Conservation (phyloP, 2,113 vertebrate genomes). For the human (Homo sapiens) region DNA sequence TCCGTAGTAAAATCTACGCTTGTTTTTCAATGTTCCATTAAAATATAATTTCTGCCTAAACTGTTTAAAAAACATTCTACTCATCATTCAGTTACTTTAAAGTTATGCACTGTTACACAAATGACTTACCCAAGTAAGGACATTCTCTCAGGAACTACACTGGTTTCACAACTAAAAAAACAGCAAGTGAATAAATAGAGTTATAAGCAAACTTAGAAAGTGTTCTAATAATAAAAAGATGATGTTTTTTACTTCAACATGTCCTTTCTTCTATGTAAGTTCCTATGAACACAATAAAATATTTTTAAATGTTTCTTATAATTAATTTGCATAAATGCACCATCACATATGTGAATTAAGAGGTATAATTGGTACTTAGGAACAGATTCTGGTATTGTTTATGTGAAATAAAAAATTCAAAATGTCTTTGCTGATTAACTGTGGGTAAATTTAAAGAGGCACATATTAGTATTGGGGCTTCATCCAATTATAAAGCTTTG, state of each 20-base stretch:
- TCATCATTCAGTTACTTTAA: background rate
- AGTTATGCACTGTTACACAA: background rate
- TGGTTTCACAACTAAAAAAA: background rate
- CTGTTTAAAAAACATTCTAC: conserved; percentile 26
- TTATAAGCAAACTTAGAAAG: background rate
- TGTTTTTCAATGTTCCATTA: conserved; percentile 37
- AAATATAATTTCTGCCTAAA: conserved; percentile 42
- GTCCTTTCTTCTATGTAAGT: background rate
- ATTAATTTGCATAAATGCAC: background rate
- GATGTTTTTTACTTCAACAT: background rate
- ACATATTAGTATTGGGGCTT: background rate
- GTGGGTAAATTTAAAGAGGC: background rate
- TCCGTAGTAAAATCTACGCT: background rate
- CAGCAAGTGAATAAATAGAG: background rate
- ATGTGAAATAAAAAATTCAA: background rate
- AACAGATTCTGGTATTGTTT: background rate
- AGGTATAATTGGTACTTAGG: background rate
- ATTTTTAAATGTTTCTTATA: background rate
- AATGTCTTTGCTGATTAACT: background rate
- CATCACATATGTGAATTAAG: background rate
- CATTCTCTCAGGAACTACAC: background rate
- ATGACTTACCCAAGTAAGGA: background rate
- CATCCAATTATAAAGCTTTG: background rate
- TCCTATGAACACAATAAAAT: background rate
- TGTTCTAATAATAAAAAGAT: background rate